These are phyloP conservation scores for Acrossocheilus fasciatus DNA, from an alignment of 2,797 vertebrate genomes.

Conservation along the genomic window DNA sequence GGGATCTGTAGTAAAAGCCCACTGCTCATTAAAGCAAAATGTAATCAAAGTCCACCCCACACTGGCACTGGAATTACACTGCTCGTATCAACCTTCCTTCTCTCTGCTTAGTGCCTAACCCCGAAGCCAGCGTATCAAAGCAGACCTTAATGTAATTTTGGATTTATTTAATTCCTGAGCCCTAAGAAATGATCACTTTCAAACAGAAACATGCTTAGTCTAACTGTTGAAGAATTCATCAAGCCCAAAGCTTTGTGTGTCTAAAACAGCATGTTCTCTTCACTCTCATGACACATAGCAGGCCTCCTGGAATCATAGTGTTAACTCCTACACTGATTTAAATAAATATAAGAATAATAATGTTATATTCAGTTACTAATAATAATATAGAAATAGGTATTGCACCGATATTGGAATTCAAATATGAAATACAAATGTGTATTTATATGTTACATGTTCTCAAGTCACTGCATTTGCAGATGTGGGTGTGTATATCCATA, in stretches of 20 bases:
- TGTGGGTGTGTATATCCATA: neutral
- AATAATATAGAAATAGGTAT: neutral
- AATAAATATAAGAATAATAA: neutral
- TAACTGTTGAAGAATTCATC: constrained; percentile 27
- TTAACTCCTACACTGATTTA: no score
- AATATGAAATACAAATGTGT: neutral
- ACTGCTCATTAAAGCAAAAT: constrained; percentile 20
- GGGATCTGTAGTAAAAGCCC: constrained; percentile 13
- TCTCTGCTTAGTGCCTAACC: constrained; percentile 1
- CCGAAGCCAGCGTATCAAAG: constrained; percentile 24
- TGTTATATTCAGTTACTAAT: neutral
- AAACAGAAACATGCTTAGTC: neutral
- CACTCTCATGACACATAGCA: neutral
- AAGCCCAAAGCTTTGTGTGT: neutral
- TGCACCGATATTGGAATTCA: neutral
- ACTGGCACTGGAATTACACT: constrained; percentile 24
- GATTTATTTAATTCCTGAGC: constrained; percentile 33
- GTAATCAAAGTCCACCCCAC: constrained; percentile 48
- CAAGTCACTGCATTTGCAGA: neutral
- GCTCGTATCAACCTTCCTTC: neutral
- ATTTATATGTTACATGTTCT: neutral
- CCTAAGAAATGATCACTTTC: constrained; percentile 29
- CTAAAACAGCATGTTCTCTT: neutral
- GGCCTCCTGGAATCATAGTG: neutral
- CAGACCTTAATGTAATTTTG: constrained; percentile 34